These are phyloP conservation scores for Andrena cerasifolii DNA, from an alignment of 1,140 invertebrate genomes.

Conservation along the genomic window DNA sequence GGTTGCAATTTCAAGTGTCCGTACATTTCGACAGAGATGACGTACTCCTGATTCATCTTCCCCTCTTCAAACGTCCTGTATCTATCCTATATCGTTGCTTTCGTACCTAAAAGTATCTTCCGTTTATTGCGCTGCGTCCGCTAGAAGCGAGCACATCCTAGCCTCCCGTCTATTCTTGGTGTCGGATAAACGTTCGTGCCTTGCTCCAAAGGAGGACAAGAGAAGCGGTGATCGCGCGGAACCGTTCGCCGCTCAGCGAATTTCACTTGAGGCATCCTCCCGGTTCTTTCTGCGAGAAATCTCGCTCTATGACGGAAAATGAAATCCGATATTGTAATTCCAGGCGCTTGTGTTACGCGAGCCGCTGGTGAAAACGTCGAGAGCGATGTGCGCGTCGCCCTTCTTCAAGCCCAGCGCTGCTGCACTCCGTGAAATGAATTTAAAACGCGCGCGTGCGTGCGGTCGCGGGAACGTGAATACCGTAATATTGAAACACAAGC, in stretches of 20 bases:
- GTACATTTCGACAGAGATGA: not conserved
- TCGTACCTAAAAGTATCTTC: too few species aligned
- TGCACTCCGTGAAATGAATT: slow-evolving; percentile 47
- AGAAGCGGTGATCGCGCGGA: slow-evolving; percentile 35
- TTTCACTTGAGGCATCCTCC: slow-evolving; percentile 15
- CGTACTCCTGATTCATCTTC: not conserved
- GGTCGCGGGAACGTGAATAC: slow-evolving; percentile 7
- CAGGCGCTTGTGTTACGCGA: slow-evolving; percentile 45
- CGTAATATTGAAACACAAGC: slow-evolving; percentile 31
- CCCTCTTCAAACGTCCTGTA: not conserved
- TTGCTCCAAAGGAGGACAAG: slow-evolving; percentile 37
- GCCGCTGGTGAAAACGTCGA: slow-evolving; percentile 5
- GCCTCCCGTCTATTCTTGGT: not conserved
- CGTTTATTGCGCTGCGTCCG: not conserved
- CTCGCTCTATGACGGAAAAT: slow-evolving; percentile 43
- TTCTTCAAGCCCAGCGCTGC: slow-evolving; percentile 34
- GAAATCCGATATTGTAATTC: slow-evolving; percentile 49
- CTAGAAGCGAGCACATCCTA: not conserved
- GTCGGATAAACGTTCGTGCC: not conserved
- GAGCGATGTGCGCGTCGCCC: slow-evolving; percentile 27
- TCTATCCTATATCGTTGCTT: too few species aligned
- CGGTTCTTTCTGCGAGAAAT: slow-evolving; percentile 32
- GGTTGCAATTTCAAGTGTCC: not conserved
- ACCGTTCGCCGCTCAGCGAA: slow-evolving; percentile 35
- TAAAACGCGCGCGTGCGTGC: slow-evolving; percentile 19